Percentiles rank a stretch among this genome's conserved stretches.
phyloP scores from a whole-genome alignment of 2,888 invertebrate genomes.

The Agonum fuliginosum region DNA sequence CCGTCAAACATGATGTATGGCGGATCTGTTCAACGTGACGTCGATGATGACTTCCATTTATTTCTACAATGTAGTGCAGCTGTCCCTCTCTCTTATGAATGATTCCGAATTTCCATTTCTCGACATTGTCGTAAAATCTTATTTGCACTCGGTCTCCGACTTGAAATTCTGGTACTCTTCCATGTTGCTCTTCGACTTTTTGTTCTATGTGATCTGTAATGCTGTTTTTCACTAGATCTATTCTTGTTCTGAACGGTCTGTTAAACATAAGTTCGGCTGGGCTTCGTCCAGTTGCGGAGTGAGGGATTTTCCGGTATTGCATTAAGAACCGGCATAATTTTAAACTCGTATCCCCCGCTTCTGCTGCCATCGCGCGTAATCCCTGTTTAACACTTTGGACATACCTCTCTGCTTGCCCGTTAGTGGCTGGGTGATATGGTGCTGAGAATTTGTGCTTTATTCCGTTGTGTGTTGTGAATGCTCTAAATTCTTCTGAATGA shows the following conservation, averaged over 20 bases:
- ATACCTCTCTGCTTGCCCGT: slow-evolving; percentile 63
- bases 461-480: slow-evolving; percentile 61
- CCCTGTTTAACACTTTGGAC: slow-evolving; percentile 61
- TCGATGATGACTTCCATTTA: too few species aligned
- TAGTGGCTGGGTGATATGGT: slow-evolving; percentile 64
- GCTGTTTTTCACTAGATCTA: too few species aligned
- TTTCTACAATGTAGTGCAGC: too few species aligned
- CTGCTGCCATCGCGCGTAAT: slow-evolving; percentile 34
- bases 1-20: too few species aligned
- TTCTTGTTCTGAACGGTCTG: slow-evolving; percentile 38
- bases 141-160: too few species aligned
- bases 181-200: too few species aligned
- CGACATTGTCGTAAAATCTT: too few species aligned
- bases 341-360: slow-evolving; percentile 44
- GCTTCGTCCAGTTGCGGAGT: slow-evolving; percentile 45
- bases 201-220: too few species aligned
- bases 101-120: too few species aligned
- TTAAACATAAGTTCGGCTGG: slow-evolving; percentile 60
- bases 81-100: too few species aligned
- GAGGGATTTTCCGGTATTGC: slow-evolving; percentile 59
- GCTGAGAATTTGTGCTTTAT: slow-evolving; percentile 61
- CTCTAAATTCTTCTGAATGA: slow-evolving; percentile 62
- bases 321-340: slow-evolving; percentile 56
- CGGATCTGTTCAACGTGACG: too few species aligned
- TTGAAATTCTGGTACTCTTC: too few species aligned